A percentile compares a stretch with the other conserved stretches of the same genome.
phyloP scores from a whole-genome alignment of 2,888 invertebrate genomes.

The Drosophila phalerata region DNA sequence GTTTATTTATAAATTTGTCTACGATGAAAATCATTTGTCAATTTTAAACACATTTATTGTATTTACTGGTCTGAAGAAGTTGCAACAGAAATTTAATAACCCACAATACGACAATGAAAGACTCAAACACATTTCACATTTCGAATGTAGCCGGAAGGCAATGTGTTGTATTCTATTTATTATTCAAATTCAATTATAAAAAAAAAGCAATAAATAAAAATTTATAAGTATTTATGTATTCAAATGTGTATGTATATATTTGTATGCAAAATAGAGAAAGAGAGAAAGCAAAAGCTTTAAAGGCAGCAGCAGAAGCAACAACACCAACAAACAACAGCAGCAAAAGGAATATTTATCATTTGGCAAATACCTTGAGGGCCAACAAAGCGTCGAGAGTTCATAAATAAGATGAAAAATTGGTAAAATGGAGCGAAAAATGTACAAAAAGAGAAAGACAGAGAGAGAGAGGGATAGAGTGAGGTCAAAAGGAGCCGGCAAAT shows the following conservation, averaged over 20 bases:
- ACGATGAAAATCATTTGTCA: constrained; percentile 66
- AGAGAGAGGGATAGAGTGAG: constrained; percentile 1
- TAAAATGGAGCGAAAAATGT: constrained; percentile 61
- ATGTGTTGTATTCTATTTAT: constrained; percentile 67
- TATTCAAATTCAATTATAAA: constrained; percentile 77
- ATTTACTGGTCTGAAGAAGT: constrained; percentile 49
- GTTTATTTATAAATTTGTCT: constrained; percentile 34
- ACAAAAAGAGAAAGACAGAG: constrained; percentile 14
- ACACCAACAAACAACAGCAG: background rate
- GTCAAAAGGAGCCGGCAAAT: constrained; percentile 36
- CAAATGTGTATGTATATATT: constrained; percentile 22
- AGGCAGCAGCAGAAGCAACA: constrained; percentile 8
- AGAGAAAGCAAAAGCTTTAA: constrained; percentile 20
- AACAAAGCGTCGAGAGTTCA: constrained; percentile 66
- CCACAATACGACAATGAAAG: constrained; percentile 26
- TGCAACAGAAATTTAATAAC: constrained; percentile 70
- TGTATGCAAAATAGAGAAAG: constrained; percentile 40
- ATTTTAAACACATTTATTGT: constrained; percentile 66
- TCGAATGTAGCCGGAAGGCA: constrained; percentile 44
- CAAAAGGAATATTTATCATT: constrained; percentile 72
- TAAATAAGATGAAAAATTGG: constrained; percentile 70
- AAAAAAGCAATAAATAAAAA: constrained; percentile 68
- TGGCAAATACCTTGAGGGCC: constrained; percentile 69
- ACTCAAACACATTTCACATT: constrained; percentile 21
- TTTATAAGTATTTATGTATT: constrained; percentile 36